These are phyloP conservation scores for Myoxocephalus aenaeus DNA, from an alignment of 2,797 vertebrate species.

Conservation along the genomic window DNA sequence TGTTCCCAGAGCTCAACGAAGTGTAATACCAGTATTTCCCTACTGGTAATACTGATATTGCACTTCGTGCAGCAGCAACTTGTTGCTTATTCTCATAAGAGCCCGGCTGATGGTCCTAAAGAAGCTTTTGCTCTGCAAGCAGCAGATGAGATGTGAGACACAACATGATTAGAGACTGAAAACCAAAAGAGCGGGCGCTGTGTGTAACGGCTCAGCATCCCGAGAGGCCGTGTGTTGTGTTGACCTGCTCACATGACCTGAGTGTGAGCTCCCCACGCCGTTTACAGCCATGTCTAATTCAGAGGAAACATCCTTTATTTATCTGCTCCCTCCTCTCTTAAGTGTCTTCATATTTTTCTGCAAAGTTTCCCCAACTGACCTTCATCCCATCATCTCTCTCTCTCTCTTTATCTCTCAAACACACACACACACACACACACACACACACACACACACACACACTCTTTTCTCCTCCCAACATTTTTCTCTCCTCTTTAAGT, in stretches of 20 bases:
- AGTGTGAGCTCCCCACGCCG: slow-evolving; percentile 55
- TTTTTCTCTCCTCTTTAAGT: slow-evolving; percentile 58
- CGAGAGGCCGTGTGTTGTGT: slow-evolving; percentile 39
- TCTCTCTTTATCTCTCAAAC: neutral
- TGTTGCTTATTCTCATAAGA: too few species aligned
- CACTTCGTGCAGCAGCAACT: too few species aligned
- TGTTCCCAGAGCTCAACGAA: neutral
- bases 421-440: slow-evolving; percentile 15
- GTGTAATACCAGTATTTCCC: neutral
- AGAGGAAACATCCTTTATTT: slow-evolving; percentile 77
- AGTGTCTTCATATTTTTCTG: slow-evolving; percentile 59
- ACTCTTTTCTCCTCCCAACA: slow-evolving; percentile 32
- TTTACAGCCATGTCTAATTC: slow-evolving; percentile 84
- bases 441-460: slow-evolving; percentile 25
- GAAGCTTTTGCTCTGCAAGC: slow-evolving; percentile 1
- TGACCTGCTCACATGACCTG: slow-evolving; percentile 51
- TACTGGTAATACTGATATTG: too few species aligned
- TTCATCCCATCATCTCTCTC: slow-evolving; percentile 27
- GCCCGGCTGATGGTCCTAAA: neutral
- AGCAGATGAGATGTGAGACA: neutral
- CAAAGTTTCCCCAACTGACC: slow-evolving; percentile 57
- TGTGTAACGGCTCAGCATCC: slow-evolving; percentile 18
- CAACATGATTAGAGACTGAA: neutral
- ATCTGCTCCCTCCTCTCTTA: slow-evolving; percentile 62
- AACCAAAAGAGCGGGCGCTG: neutral